A percentile compares a stretch with the other conserved stretches of the same genome.
These are phyloP conservation scores for Cichlasoma orientale DNA, from an alignment of 2,797 vertebrate species.

Conservation along the genomic window DNA sequence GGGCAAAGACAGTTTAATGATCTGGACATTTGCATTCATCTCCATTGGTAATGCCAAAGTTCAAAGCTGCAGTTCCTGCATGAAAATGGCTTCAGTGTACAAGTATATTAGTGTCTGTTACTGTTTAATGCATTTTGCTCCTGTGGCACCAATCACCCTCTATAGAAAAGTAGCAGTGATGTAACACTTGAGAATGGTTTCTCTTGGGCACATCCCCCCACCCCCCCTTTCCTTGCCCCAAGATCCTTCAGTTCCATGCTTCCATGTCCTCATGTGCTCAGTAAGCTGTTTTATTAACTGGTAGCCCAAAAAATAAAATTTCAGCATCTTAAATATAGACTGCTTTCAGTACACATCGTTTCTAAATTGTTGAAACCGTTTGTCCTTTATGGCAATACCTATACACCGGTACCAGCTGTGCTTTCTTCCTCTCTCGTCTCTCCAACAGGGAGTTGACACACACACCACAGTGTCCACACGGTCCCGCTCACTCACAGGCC, in stretches of 20 bases:
- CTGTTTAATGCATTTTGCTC: not conserved
- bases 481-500: not conserved
- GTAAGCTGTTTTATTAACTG: conserved; percentile 57
- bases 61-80: not conserved
- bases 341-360: not conserved
- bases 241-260: conserved; percentile 52
- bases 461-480: not conserved
- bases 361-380: not conserved
- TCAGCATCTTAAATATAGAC: conserved; percentile 3
- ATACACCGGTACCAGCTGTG: not conserved
- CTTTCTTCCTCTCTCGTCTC: not conserved
- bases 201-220: conserved; percentile 44
- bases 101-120: not conserved
- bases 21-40: not conserved
- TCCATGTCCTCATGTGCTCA: conserved; percentile 59
- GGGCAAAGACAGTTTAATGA: not conserved
- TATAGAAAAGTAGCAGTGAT: conserved; percentile 46
- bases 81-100: not conserved
- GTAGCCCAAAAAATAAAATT: conserved; percentile 45
- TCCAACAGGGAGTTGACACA: not conserved
- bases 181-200: conserved; percentile 63
- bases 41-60: not conserved
- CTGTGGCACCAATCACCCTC: conserved; percentile 48
- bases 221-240: not conserved
- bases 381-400: not conserved